phyloP scores from a whole-genome alignment of 92 coral and sea anemone species.

The Epizoanthus fatuus region DNA sequence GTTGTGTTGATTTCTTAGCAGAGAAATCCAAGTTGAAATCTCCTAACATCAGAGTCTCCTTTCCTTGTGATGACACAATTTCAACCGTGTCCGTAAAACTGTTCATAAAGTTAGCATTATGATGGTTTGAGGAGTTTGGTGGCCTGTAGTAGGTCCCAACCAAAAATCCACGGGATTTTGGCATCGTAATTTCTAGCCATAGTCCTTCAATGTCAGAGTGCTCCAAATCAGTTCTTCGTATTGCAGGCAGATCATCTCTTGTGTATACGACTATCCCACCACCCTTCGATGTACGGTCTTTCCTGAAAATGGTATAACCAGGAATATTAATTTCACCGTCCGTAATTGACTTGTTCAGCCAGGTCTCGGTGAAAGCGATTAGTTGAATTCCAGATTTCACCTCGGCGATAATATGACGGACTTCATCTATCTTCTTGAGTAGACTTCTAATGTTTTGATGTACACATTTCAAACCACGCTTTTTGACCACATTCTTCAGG shows the following conservation, averaged over 20 bases:
- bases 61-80: background rate
- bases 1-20: background rate
- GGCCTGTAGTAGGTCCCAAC: constrained; percentile 37
- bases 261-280: constrained; percentile 53
- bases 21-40: constrained; percentile 31
- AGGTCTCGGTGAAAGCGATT: constrained; percentile 47
- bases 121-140: constrained; percentile 20
- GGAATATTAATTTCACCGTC: constrained; percentile 49
- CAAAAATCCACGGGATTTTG: constrained; percentile 19
- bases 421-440: constrained; percentile 29
- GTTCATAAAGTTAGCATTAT: constrained; percentile 22
- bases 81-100: constrained; percentile 4
- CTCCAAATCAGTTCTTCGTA: constrained; percentile 41
- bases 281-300: constrained; percentile 44
- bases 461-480: constrained; percentile 41
- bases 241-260: constrained; percentile 35
- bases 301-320: constrained; percentile 51
- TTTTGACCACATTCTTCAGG: constrained; percentile 7
- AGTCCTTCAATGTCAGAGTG: constrained; percentile 9
- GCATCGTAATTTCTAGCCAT: constrained; percentile 39
- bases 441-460: constrained; percentile 24
- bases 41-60: constrained; percentile 24
- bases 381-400: constrained; percentile 48
- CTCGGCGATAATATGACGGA: constrained; percentile 27
- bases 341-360: constrained; percentile 19